Evolutionary conservation across 2,113 vertebrate genomes (phyloP).

Genomic region (Lipophrys pholis): DNA sequence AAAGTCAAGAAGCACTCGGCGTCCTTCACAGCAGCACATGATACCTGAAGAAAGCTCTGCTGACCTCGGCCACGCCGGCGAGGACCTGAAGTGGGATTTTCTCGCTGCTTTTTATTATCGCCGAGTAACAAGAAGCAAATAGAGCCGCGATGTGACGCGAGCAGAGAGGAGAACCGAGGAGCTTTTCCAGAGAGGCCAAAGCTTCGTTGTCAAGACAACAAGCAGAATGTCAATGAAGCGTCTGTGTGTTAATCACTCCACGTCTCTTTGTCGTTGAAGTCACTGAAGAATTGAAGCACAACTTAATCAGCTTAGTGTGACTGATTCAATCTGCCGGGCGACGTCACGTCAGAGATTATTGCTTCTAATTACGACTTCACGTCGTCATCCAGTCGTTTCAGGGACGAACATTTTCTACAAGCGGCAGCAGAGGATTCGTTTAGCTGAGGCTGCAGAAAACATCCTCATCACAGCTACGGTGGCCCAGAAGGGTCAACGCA

Average conservation of each 20-base stretch:
- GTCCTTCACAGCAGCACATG: conserved; percentile 26
- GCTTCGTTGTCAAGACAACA: not conserved
- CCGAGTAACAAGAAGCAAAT: conserved; percentile 54
- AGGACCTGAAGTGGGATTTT: conserved; percentile 59
- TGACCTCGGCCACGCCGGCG: conserved; percentile 53
- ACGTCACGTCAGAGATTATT: no score
- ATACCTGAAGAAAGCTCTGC: conserved; percentile 47
- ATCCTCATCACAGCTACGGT: no score
- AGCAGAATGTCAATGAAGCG: no score
- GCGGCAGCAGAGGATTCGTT: no score
- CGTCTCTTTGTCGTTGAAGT: no score
- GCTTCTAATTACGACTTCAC: not conserved
- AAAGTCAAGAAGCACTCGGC: no score
- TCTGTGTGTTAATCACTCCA: no score
- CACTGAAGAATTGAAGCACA: not conserved
- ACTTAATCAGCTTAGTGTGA: conserved; percentile 2
- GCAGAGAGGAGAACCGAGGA: no score
- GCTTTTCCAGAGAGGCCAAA: conserved; percentile 20
- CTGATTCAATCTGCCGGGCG: not conserved
- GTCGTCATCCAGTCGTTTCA: no score
- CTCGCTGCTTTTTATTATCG: conserved; percentile 51
- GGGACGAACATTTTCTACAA: no score
- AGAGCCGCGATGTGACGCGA: conserved; percentile 30
- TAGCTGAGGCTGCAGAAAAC: no score
- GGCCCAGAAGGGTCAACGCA: no score